Percentiles rank a stretch among this genome's conserved stretches.
phyloP scores from a whole-genome alignment of 2,888 invertebrate species.

The Volucella inanis region DNA sequence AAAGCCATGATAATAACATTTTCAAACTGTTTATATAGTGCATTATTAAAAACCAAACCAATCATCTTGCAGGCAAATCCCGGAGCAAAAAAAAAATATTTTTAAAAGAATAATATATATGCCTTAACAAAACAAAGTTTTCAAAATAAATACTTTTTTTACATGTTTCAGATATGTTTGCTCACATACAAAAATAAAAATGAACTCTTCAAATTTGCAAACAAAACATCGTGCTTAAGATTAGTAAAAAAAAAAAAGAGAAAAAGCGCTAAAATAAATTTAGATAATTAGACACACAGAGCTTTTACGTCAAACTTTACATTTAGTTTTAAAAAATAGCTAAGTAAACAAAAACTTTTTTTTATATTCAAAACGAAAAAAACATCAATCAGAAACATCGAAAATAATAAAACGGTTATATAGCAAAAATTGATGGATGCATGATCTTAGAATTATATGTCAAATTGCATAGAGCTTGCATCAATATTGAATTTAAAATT shows the following conservation, averaged over 20 bases:
- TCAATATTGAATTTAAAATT: not conserved
- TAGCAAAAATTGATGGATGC: constrained; percentile 63
- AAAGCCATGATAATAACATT: constrained; percentile 51
- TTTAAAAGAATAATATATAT: constrained; percentile 1
- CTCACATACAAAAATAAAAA: constrained; percentile 29
- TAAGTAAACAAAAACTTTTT: constrained; percentile 32
- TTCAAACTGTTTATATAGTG: constrained; percentile 52
- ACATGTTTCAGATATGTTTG: constrained; percentile 13
- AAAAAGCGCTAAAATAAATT: constrained; percentile 29
- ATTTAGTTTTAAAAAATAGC: constrained; percentile 35
- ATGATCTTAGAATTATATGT: constrained; percentile 64
- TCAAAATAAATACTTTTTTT: not conserved
- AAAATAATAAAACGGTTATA: constrained; percentile 66
- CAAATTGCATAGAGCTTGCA: constrained; percentile 44
- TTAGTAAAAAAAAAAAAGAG: constrained; percentile 61
- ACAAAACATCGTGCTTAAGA: constrained; percentile 62
- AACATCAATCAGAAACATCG: constrained; percentile 74
- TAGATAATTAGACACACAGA: constrained; percentile 60
- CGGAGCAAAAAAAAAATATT: constrained; percentile 6
- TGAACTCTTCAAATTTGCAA: constrained; percentile 35
- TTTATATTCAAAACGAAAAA: constrained; percentile 65
- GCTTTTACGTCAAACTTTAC: constrained; percentile 52
- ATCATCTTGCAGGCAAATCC: constrained; percentile 43
- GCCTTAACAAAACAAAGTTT: constrained; percentile 5
- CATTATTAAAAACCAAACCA: constrained; percentile 45